These are phyloP conservation scores for Microctonus brassicae DNA, from an alignment of 2,888 invertebrate species.

Conservation along the genomic window DNA sequence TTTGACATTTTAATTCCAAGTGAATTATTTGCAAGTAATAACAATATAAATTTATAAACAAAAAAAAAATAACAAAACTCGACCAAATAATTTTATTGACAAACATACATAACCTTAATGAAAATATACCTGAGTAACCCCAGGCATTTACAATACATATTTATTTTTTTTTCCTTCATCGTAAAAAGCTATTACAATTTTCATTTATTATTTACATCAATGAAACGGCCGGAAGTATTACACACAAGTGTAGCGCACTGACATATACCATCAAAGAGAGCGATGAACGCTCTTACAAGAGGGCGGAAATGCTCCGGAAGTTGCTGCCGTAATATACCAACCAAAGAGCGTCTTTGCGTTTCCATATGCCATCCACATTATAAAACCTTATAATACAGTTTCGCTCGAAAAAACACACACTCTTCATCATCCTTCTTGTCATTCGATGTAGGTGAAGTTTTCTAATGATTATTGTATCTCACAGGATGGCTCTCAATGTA, in stretches of 20 bases:
- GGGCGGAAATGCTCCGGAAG: constrained; percentile 12
- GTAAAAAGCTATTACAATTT: too few relatives aligned
- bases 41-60: not conserved
- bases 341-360: not conserved
- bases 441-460: constrained; percentile 55
- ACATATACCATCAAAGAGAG: constrained; percentile 36
- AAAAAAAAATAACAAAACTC: too few relatives aligned
- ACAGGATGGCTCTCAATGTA: constrained; percentile 12
- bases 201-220: too few relatives aligned
- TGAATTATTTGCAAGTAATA: constrained; percentile 13
- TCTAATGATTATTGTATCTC: constrained; percentile 48
- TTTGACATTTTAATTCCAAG: constrained; percentile 45
- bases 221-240: constrained; percentile 12
- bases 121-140: too few relatives aligned
- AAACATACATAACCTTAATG: too few relatives aligned
- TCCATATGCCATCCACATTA: too few relatives aligned
- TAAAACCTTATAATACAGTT: constrained; percentile 41
- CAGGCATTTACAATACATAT: too few relatives aligned
- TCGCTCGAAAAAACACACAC: constrained; percentile 26
- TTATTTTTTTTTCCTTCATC: too few relatives aligned
- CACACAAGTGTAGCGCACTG: not conserved
- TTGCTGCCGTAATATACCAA: not conserved
- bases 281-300: not conserved
- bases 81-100: too few relatives aligned
- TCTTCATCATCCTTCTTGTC: not conserved